phyloP scores from a whole-genome alignment of 2,113 vertebrate genomes.

The Tragulus kanchil region DNA sequence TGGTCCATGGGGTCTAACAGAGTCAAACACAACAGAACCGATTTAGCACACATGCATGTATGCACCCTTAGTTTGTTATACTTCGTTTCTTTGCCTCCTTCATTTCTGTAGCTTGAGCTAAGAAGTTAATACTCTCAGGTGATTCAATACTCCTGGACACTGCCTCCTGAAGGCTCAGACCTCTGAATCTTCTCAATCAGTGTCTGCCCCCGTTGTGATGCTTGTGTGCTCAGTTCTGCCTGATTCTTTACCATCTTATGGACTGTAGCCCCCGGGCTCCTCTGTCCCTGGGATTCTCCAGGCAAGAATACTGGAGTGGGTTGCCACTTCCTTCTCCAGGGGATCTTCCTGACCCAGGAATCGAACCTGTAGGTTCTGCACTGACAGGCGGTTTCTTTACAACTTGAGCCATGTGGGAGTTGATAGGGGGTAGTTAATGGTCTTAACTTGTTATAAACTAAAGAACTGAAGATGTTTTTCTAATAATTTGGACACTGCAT shows the following conservation, averaged over 20 bases:
- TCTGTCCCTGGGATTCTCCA: background rate
- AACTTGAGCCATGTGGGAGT: background rate
- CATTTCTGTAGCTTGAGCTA: background rate
- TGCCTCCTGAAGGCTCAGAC: background rate
- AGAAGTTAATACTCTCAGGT: background rate
- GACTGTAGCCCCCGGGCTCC: background rate
- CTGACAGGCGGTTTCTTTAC: background rate
- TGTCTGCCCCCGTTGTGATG: rapidly evolving
- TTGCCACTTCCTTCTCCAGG: background rate
- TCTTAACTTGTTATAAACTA: background rate
- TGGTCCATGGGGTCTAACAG: background rate
- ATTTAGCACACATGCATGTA: rapidly evolving
- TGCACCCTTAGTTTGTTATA: background rate
- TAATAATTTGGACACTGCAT: background rate
- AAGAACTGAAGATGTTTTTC: background rate
- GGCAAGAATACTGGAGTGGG: background rate
- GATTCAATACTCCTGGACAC: background rate
- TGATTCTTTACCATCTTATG: background rate
- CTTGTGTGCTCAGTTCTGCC: background rate
- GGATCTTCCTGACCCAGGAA: background rate
- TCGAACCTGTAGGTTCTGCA: background rate
- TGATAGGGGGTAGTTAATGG: background rate
- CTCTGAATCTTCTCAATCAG: background rate
- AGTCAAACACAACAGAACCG: background rate
- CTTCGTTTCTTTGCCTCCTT: background rate